Evolutionary conservation across 2,113 vertebrate genomes (phyloP), one percentile per base, ranked within the genome.

Genomic region (Channa argus): DNA sequence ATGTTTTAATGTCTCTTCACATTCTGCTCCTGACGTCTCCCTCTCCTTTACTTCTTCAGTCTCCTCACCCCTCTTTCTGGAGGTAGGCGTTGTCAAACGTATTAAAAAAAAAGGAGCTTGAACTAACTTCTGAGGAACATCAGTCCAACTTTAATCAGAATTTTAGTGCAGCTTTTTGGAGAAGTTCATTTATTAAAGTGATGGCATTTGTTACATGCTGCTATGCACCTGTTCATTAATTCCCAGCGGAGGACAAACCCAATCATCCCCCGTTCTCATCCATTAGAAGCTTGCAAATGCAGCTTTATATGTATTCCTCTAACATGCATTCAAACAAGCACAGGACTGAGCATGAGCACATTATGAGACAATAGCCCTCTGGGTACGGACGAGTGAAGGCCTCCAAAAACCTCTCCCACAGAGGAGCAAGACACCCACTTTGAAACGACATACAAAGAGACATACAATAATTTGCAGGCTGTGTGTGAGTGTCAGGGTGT

Each of bases 1-100:
- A 88, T 85, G 88, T 92, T 92, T 91, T 90, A 90, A 91, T 71
- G 87, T 90, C 85, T 91, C 87, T 63, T 89, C 88, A 82, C 84
- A 82, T 81, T 85, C 85, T 50, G 84, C 81, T 91, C 84, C 76
- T 80, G 87, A 79, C 79, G 37, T 58, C 88, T 79, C 65, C 66
- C 56, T 69, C 76, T 79, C 63, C 65, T 73, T 71, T 63, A 77
- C 76, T 71, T 77, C 81, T 49, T 72, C 59, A 14, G 43, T 71
- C 85, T 83, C 81, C 61, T 86, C 82, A 44, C 75, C 79, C 73
- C 71, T 72, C 51, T 64, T 65, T 68, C 46, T 62, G 77, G 53
- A 85, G 88, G 87, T 84, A 63, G 73, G 81, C 56, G 64, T 83
- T 65, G 87, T 89, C 90, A 89, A 69, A 71, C 41, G 52, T 75